Percentiles rank a stretch among this genome's conserved stretches.
phyloP scores from a whole-genome alignment of 2,113 vertebrate species.

The Odontophorus gujanensis region DNA sequence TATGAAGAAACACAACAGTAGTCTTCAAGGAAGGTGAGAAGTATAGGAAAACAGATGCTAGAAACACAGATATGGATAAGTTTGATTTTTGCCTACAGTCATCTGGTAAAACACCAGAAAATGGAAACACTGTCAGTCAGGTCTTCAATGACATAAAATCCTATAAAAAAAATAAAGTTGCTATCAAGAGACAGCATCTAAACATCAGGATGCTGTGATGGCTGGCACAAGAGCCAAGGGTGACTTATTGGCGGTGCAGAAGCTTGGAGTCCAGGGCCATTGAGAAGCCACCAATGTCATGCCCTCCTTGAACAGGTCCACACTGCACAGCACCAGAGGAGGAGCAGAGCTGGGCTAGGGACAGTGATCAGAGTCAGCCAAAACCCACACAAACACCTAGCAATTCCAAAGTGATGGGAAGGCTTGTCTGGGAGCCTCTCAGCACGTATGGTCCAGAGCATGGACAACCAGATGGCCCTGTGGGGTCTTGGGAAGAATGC shows the following conservation, averaged over 20 bases:
- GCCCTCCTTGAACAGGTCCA: accelerated
- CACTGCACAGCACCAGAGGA: background rate
- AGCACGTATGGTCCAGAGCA: background rate
- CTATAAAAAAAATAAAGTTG: background rate
- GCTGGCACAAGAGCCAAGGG: accelerated
- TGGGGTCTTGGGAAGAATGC: accelerated
- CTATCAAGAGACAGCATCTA: background rate
- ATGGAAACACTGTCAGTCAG: background rate
- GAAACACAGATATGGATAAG: background rate
- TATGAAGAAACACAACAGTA: background rate
- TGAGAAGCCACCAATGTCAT: background rate
- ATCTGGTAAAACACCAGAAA: background rate
- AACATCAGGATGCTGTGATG: accelerated
- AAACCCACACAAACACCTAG: background rate
- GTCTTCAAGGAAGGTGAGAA: background rate
- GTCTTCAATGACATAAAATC: background rate
- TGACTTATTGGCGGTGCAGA: background rate
- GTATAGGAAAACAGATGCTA: background rate
- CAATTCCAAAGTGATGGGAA: background rate
- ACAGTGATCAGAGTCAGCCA: background rate
- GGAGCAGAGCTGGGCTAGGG: accelerated
- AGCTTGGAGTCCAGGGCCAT: background rate
- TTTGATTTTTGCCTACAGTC: background rate
- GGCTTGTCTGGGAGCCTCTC: accelerated
- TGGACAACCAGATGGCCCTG: background rate